These are phyloP conservation scores for Sicus ferrugineus DNA, from an alignment of 2,888 invertebrate genomes.

Conservation along the genomic window DNA sequence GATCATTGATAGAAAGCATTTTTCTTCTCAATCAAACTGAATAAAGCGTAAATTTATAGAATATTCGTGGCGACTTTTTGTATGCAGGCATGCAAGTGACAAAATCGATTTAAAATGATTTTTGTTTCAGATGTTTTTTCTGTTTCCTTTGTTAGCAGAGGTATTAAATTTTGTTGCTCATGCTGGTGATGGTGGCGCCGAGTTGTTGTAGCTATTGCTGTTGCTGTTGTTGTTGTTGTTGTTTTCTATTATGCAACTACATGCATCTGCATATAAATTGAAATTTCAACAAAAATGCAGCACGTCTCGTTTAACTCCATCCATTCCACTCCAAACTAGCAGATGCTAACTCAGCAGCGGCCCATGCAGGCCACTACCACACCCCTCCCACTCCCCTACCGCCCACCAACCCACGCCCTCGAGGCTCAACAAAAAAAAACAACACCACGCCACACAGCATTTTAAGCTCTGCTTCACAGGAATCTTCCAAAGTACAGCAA, in stretches of 20 bases:
- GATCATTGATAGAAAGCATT: too few species aligned
- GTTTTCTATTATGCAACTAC: conserved; percentile 37
- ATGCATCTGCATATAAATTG: conserved; percentile 44
- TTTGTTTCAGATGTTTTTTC: neutral
- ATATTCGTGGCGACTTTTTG: too few species aligned
- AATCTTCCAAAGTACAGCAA: neutral
- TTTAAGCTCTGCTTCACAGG: neutral
- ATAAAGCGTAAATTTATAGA: too few species aligned
- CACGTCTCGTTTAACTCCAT: conserved; percentile 22
- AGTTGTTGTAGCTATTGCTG: neutral
- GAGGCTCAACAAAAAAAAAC: neutral
- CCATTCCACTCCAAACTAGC: too few species aligned
- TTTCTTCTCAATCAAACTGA: too few species aligned
- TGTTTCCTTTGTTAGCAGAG: neutral
- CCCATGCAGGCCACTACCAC: neutral
- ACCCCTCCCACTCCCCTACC: neutral
- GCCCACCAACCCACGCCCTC: conserved; percentile 20
- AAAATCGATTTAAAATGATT: neutral
- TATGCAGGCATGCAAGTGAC: neutral
- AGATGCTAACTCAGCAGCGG: too few species aligned
- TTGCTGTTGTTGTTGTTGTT: conserved; percentile 22
- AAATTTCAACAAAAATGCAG: conserved; percentile 34
- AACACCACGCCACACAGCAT: neutral
- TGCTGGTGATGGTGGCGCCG: neutral
- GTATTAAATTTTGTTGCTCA: conserved; percentile 5